Conservation (phyloP, 2,797 vertebrate genomes). For the Molossus alvarezi region DNA sequence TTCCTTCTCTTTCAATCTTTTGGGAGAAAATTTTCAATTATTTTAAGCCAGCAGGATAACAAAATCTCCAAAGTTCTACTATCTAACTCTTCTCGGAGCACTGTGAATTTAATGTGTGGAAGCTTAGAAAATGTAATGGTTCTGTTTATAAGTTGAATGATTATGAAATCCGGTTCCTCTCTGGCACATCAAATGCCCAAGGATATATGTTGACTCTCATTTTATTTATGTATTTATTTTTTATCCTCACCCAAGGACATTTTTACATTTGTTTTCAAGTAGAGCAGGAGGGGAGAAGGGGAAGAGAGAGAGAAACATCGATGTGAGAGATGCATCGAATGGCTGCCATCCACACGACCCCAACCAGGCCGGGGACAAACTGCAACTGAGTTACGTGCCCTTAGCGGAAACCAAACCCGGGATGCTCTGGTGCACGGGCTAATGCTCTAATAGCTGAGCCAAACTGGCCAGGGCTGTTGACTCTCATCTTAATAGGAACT, state of each 20-base stretch:
- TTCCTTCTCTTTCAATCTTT: slow-evolving; percentile 66
- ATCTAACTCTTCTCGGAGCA: slow-evolving; percentile 46
- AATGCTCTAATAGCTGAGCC: too few relatives aligned
- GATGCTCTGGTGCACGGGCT: too few relatives aligned
- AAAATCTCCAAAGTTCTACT: slow-evolving; percentile 65
- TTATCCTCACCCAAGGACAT: too few relatives aligned
- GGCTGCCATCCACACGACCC: too few relatives aligned
- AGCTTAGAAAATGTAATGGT: slow-evolving; percentile 62
- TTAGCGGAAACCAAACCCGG: too few relatives aligned
- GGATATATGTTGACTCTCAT: slow-evolving; percentile 44
- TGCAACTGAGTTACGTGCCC: too few relatives aligned
- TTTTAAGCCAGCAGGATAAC: slow-evolving; percentile 75
- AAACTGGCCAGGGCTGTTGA: background rate
- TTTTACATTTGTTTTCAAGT: too few relatives aligned
- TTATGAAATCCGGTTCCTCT: slow-evolving; percentile 47
- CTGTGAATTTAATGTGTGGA: slow-evolving; percentile 50
- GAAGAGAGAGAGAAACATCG: too few relatives aligned
- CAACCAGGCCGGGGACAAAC: too few relatives aligned
- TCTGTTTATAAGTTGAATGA: slow-evolving; percentile 70
- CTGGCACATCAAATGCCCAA: slow-evolving; percentile 48
- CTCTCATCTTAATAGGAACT: slow-evolving; percentile 68
- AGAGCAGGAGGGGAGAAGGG: too few relatives aligned
- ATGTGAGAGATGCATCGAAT: too few relatives aligned
- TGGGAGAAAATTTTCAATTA: slow-evolving; percentile 65
- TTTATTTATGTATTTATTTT: background rate